Percentiles rank a stretch among this genome's conserved stretches.
phyloP scores from a whole-genome alignment of 2,113 vertebrate species.

The Brachyistius frenatus region DNA sequence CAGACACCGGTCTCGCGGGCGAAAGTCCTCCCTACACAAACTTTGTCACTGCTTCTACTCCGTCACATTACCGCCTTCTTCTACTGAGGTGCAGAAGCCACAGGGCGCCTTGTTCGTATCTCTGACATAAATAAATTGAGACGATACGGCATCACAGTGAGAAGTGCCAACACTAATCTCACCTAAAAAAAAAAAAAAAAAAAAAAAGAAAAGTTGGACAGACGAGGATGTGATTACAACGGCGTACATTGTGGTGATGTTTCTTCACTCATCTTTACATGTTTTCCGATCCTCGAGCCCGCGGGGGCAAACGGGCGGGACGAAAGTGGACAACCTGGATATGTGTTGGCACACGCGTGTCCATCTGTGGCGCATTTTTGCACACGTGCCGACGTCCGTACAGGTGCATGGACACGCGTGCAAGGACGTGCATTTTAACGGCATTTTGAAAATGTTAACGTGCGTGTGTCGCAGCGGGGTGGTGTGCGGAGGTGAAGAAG shows the following conservation, averaged over 20 bases:
- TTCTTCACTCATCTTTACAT: neutral
- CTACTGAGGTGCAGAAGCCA: too few relatives aligned
- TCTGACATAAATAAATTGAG: too few relatives aligned
- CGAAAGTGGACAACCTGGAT: neutral
- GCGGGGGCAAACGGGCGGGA: neutral
- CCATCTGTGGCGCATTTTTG: neutral
- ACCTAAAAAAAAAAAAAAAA: neutral
- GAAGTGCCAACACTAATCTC: constrained; percentile 32
- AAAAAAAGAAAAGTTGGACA: neutral
- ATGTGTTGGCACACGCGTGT: neutral
- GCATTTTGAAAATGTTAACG: too few relatives aligned
- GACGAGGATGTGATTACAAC: constrained; percentile 36
- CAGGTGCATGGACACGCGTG: neutral
- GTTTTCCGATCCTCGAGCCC: neutral
- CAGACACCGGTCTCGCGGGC: too few relatives aligned
- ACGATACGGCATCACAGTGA: constrained; percentile 5
- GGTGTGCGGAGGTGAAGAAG: neutral
- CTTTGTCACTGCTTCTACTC: too few relatives aligned
- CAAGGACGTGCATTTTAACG: too few relatives aligned
- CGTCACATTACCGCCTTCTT: too few relatives aligned
- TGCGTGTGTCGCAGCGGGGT: neutral
- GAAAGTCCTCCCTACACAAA: too few relatives aligned
- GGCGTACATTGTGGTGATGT: constrained; percentile 13
- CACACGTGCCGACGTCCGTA: neutral
- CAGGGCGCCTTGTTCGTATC: too few relatives aligned